phyloP scores from a whole-genome alignment of 2,797 vertebrate species.

The Enteromius paludinosus region DNA sequence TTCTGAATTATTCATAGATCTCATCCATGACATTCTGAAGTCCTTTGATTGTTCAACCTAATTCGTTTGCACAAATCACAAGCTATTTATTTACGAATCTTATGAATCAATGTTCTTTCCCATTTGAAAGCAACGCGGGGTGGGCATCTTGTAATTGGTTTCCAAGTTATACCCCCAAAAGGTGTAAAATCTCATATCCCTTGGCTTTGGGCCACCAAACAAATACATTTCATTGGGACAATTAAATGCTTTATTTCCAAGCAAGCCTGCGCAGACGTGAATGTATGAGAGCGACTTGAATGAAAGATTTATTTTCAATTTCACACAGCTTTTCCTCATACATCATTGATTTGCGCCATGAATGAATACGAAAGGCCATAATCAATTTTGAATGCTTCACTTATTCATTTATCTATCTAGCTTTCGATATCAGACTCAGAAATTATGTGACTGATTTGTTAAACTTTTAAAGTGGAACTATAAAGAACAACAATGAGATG shows the following conservation, averaged over 20 bases:
- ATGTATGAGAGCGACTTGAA: constrained; percentile 15
- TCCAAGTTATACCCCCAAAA: constrained; percentile 18
- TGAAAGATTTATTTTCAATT: constrained; percentile 46
- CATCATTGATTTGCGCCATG: constrained; percentile 34
- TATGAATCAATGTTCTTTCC: constrained; percentile 4
- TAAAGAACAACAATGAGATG: background rate
- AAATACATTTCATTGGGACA: background rate
- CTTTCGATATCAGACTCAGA: constrained; percentile 14
- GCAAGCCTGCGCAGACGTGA: constrained; percentile 25
- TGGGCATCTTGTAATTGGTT: constrained; percentile 41
- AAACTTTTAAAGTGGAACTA: constrained; percentile 12
- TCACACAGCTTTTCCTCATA: constrained; percentile 15
- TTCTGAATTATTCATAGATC: constrained; percentile 20
- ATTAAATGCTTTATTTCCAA: constrained; percentile 45
- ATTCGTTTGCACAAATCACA: constrained; percentile 19
- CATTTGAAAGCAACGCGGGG: constrained; percentile 15
- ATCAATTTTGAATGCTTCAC: constrained; percentile 35
- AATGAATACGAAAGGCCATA: constrained; percentile 13
- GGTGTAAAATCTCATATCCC: constrained; percentile 35
- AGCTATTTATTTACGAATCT: constrained; percentile 23
- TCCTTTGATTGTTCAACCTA: constrained; percentile 4
- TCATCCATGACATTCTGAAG: constrained; percentile 6
- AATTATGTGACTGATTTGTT: background rate
- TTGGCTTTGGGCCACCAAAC: constrained; percentile 17
- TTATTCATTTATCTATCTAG: constrained; percentile 20